Percentiles rank a stretch among this genome's conserved stretches.
Conservation (phyloP, 2,113 vertebrate species). For the Diphyllodes magnificus region DNA sequence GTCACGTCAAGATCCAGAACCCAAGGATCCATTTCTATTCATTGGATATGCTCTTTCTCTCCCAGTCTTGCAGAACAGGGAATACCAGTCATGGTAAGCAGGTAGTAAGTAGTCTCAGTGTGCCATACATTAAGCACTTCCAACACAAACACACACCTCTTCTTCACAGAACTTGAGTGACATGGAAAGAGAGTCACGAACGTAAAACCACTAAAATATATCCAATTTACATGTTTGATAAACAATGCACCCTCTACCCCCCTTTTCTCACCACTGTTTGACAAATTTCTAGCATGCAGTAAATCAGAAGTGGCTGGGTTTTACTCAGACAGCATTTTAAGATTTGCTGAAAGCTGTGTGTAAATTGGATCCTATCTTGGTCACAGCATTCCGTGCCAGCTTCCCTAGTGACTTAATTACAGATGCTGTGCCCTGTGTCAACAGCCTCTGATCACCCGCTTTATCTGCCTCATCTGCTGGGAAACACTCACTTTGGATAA, state of each 20-base stretch:
- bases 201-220: background rate
- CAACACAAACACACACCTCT: background rate
- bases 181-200: background rate
- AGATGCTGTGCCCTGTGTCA: constrained; percentile 35
- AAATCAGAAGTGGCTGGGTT: background rate
- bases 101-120: background rate
- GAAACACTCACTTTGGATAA: background rate
- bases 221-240: background rate
- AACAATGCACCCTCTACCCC: background rate
- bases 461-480: constrained; percentile 47
- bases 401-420: constrained; percentile 59
- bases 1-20: background rate
- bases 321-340: constrained; percentile 4
- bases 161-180: background rate
- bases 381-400: background rate
- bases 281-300: background rate
- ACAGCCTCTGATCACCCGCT: background rate
- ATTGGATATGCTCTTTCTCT: background rate
- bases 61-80: background rate
- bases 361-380: constrained; percentile 1
- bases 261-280: background rate
- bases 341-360: background rate
- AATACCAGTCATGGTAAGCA: background rate
- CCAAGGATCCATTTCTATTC: background rate
- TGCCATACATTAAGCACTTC: background rate